Conservation (phyloP, 2,797 vertebrate genomes). For the Anniella stebbinsi region DNA sequence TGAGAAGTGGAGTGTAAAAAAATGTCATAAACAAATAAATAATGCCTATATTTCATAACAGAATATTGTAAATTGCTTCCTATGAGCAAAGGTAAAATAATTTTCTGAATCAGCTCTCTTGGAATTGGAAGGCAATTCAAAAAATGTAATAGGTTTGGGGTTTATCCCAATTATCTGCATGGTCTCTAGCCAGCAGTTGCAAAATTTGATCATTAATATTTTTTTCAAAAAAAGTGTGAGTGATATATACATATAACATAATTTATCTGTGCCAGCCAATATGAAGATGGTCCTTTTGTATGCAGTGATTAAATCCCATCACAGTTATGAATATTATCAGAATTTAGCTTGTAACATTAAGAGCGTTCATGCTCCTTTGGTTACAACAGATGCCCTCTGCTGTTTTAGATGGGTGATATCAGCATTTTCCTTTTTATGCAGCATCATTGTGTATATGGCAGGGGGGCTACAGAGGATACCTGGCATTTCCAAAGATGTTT, state of each 20-base stretch:
- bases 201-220: neutral
- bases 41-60: neutral
- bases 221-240: neutral
- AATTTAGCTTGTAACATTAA: neutral
- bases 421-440: neutral
- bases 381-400: neutral
- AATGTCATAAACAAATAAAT: neutral
- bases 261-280: neutral
- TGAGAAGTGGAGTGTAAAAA: neutral
- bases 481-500: neutral
- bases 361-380: neutral
- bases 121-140: neutral
- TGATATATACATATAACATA: neutral
- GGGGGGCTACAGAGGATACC: neutral
- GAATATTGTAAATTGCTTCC: neutral
- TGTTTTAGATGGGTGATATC: neutral
- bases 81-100: neutral
- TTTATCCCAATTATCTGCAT: neutral
- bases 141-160: no score
- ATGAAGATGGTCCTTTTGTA: neutral
- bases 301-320: neutral
- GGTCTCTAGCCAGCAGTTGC: neutral
- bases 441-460: neutral
- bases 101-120: neutral
- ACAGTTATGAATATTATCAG: neutral